These are phyloP conservation scores for Machaerirhynchus nigripectus DNA, from an alignment of 2,113 vertebrate species.

Conservation along the genomic window DNA sequence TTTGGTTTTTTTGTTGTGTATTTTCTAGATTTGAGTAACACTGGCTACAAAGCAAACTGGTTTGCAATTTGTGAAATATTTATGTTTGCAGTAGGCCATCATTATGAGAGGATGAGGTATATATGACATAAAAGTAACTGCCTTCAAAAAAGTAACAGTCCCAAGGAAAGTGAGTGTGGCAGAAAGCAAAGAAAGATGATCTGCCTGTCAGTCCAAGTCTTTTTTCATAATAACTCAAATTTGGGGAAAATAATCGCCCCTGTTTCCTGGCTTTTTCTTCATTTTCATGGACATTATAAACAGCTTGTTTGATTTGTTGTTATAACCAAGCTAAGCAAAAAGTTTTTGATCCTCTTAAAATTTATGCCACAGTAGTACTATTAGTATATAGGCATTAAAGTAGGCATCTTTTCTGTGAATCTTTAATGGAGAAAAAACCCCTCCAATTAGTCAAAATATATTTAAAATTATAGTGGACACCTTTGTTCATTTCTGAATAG, in stretches of 20 bases:
- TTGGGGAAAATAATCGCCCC: background rate
- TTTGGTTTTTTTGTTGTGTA: background rate
- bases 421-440: background rate
- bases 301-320: background rate
- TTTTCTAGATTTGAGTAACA: background rate
- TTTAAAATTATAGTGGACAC: background rate
- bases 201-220: background rate
- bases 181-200: background rate
- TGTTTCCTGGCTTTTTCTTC: background rate
- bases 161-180: background rate
- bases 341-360: background rate
- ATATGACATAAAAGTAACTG: background rate
- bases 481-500: constrained; percentile 1
- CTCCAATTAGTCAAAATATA: background rate
- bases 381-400: background rate
- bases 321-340: background rate
- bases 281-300: background rate
- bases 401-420: background rate
- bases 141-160: background rate
- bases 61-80: background rate
- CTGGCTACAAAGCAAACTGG: background rate
- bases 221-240: background rate
- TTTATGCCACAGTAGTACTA: background rate
- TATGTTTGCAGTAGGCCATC: background rate
- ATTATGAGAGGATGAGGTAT: background rate